Base-by-base conservation (phyloP, 1,140 invertebrate species). In the Sinella curviseta region DNA sequence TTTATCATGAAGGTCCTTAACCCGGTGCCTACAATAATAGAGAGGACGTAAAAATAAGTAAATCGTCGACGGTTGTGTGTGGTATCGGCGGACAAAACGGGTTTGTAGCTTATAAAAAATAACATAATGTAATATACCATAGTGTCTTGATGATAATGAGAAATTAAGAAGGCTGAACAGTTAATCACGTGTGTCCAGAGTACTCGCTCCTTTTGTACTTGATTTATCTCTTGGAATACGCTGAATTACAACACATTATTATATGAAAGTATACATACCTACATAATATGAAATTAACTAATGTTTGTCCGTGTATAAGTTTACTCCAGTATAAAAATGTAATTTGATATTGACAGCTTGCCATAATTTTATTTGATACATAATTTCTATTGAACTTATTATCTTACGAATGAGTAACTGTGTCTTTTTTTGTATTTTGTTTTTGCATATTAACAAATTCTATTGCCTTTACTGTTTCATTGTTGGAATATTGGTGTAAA, bases 341-440 rank as follows among this genome's bases (percentile, higher is more conserved):
- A 12, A 30, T 70, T 33, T 70, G 65, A 70, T 70, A 70, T 70
- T 70, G 65, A 31, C 8, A 70, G 31, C 65, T 70, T 70, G 65
- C 65, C 65, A 70, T 70, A 70, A 70, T n/a, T 2, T 30, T 8
- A 70, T 48, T 48, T 48, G n/a, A n/a, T n/a, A n/a, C n/a, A n/a
- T n/a, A n/a, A 48, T 20, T 48, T 48, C 39, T 48, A 12, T 48
- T n/a, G n/a, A n/a, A n/a, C n/a, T n/a, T n/a, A n/a, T n/a, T n/a
- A n/a, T n/a, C n/a, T n/a, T n/a, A n/a, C n/a, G n/a, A n/a, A n/a
- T n/a, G n/a, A 48, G 39, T 12, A 48, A 48, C 39, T 48, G 8
- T 48, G 39, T 20, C 39, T 48, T 12, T 20, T 20, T 48, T 48
- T 48, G 39, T n/a, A n/a, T n/a, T n/a, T n/a, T n/a, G n/a, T n/a